Conservation (phyloP, 2,113 vertebrate species). For the Zosterops hypoxanthus region DNA sequence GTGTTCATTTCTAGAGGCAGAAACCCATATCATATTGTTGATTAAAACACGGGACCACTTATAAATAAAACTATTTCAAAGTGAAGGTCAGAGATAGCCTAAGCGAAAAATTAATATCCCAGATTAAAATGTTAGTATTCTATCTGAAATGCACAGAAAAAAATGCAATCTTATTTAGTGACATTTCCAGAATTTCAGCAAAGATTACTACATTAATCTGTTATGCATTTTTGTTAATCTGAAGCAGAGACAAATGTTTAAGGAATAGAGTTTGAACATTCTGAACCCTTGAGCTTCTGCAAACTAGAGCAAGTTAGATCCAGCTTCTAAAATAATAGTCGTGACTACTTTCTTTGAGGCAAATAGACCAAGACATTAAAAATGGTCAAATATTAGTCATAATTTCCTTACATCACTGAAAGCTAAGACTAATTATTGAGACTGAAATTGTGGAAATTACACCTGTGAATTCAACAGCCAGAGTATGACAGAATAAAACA, state of each 20-base stretch:
- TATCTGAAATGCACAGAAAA: background rate
- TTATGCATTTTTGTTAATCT: background rate
- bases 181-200: background rate
- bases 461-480: background rate
- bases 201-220: background rate
- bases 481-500: background rate
- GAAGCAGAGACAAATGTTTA: background rate
- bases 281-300: background rate
- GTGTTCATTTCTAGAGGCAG: background rate
- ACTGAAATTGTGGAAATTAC: background rate
- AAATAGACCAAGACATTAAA: background rate
- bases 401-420: background rate
- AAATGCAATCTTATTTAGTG: background rate
- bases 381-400: background rate
- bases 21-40: background rate
- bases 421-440: background rate
- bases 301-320: background rate
- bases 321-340: background rate
- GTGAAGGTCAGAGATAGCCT: conserved; percentile 37
- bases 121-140: conserved; percentile 47
- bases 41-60: conserved; percentile 4
- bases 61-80: conserved; percentile 10
- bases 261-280: background rate
- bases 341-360: background rate
- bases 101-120: conserved; percentile 19